Evolutionary conservation across 1,140 invertebrate genomes (phyloP), one percentile per base, ranked within the genome.

Genomic region (Magallana ariakensis): DNA sequence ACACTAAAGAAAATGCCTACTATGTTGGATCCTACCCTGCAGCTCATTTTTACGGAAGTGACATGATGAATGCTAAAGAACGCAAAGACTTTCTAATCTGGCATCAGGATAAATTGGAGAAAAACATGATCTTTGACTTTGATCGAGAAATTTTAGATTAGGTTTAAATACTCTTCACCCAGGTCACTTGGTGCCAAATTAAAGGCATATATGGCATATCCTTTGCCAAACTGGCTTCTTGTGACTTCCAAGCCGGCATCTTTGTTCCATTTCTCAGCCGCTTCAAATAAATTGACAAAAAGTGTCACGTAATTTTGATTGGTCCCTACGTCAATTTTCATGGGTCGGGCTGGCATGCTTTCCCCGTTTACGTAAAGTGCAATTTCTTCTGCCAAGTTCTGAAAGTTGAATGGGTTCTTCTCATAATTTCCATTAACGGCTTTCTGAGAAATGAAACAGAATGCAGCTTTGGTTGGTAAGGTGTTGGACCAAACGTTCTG

Each of bases 121-220:
- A n/a, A n/a, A n/a, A n/a, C n/a, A n/a, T n/a, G n/a, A n/a, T n/a
- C n/a, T n/a, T n/a, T n/a, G n/a, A n/a, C n/a, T n/a, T n/a, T n/a
- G n/a, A n/a, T n/a, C n/a, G n/a, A n/a, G n/a, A n/a, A n/a, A n/a
- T n/a, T n/a, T n/a, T n/a, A n/a, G n/a, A n/a, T n/a, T n/a, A 86
- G 70, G 33, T 86, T 86, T 60, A 86, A 57, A 86, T 82, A 86
- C 33, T 86, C 85, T 15, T 81, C 85, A 19, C 80, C 85, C 11
- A 86, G 46, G n/a, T 57, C 75, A 9, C 54, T 33, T 16, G 85
- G 80, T 13, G 85, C 58, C 15, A 88, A 8, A 19, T 16, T 60
- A 83, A 88, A 88, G n/a, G 84, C 87, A 82, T 85, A 88, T n/a
- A 88, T 15, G 16, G 84, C 58, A 80, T 82, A 88, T 15, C 87